Evolutionary conservation across 2,888 invertebrate species (phyloP).

Genomic region (Hypomecis atomaria): DNA sequence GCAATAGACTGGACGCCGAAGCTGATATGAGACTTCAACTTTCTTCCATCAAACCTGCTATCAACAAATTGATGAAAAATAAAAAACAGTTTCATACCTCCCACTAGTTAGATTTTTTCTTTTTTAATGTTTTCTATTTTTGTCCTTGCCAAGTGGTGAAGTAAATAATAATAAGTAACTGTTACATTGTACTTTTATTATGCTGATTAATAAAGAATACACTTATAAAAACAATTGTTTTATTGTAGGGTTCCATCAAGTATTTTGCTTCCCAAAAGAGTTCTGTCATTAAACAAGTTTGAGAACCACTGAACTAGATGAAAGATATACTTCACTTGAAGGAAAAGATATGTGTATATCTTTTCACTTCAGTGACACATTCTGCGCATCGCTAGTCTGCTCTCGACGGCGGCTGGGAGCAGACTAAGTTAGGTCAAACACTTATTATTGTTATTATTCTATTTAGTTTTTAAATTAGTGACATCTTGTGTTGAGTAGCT

Average conservation of each 20-base stretch:
- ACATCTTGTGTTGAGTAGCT: no score
- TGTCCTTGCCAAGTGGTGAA: neutral
- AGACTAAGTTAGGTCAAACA: no score
- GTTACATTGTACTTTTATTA: constrained; percentile 8
- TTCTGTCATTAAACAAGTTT: no score
- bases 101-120: constrained; percentile 19
- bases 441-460: no score
- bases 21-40: constrained; percentile 48
- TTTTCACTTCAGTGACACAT: no score
- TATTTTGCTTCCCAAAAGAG: no score
- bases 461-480: no score
- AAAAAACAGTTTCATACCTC: constrained; percentile 27
- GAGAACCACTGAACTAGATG: no score
- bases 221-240: constrained; percentile 7
- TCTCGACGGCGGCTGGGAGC: no score
- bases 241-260: constrained; percentile 5
- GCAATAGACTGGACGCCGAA: constrained; percentile 50
- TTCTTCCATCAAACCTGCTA: constrained; percentile 46
- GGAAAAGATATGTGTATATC: no score
- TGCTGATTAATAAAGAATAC: constrained; percentile 16
- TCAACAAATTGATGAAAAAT: constrained; percentile 31
- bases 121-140: neutral
- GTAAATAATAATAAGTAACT: neutral
- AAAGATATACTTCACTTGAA: no score
- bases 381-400: no score